A percentile compares a stretch with the other conserved stretches of the same genome.
Conservation (phyloP, 1,140 invertebrate genomes). For the Scaptomyza hsui region DNA sequence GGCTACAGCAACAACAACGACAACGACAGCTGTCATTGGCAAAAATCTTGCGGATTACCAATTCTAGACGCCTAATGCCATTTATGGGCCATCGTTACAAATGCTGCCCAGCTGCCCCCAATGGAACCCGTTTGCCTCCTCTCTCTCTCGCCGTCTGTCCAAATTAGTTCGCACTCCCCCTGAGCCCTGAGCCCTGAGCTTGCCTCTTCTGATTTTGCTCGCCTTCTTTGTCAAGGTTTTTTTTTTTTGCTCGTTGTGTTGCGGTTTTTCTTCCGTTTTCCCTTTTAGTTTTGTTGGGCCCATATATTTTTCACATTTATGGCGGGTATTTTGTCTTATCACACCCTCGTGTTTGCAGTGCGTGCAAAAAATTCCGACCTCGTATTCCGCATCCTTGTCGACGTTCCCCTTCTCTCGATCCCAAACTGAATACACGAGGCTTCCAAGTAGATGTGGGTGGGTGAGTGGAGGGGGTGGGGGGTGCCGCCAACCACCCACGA, state of each 20-base stretch:
- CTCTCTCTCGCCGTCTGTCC: constrained; percentile 17
- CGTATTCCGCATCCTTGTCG: constrained; percentile 8
- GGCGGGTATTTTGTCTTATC: constrained; percentile 82
- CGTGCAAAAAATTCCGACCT: constrained; percentile 74
- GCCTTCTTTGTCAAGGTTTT: constrained; percentile 45
- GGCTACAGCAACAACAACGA: constrained; percentile 29
- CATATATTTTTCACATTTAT: constrained; percentile 83
- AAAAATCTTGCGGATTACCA: constrained; percentile 81
- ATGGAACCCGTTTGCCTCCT: constrained; percentile 17
- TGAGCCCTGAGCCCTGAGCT: constrained; percentile 24
- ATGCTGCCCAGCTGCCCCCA: constrained; percentile 69
- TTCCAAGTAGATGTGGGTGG: constrained; percentile 15
- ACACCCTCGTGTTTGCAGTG: constrained; percentile 80
- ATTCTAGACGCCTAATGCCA: constrained; percentile 82
- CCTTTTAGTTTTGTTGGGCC: constrained; percentile 69
- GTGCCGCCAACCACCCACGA: constrained; percentile 72
- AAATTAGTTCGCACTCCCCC: constrained; percentile 66
- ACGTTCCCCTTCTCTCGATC: neutral
- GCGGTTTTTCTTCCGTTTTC: constrained; percentile 63
- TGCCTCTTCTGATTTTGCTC: constrained; percentile 62
- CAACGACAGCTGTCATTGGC: constrained; percentile 43
- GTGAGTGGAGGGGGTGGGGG: constrained; percentile 13
- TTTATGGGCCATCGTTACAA: constrained; percentile 81
- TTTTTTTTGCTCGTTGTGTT: constrained; percentile 13
- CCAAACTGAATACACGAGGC: constrained; percentile 19